Conservation (phyloP, 1,140 invertebrate species). For the Ganaspis sp. region DNA sequence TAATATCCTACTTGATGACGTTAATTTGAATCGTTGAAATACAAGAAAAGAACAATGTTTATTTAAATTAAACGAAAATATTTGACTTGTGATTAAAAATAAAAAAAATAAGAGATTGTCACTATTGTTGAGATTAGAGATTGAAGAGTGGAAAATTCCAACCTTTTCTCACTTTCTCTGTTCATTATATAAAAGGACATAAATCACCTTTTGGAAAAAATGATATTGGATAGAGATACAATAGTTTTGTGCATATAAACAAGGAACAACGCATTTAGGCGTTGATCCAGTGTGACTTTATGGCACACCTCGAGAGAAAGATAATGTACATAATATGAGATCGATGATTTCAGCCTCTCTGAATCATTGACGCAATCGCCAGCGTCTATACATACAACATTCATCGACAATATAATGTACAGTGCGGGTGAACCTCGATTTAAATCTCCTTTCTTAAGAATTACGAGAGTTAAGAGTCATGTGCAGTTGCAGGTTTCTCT, state of each 20-base stretch:
- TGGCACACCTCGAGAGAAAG: conserved; percentile 35
- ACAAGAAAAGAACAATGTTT: too few relatives aligned
- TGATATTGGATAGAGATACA: neutral
- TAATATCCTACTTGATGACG: too few relatives aligned
- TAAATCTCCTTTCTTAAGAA: conserved; percentile 10
- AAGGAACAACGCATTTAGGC: neutral
- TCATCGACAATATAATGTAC: neutral
- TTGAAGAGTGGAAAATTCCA: neutral
- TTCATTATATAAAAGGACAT: conserved; percentile 34
- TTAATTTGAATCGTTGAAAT: too few relatives aligned
- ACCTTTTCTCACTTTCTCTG: neutral
- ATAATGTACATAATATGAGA: conserved; percentile 6
- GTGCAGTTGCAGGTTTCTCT: neutral
- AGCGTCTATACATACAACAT: neutral
- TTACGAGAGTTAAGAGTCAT: conserved; percentile 6
- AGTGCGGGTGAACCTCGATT: conserved; percentile 7
- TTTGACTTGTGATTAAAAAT: too few relatives aligned
- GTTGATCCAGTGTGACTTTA: conserved; percentile 37
- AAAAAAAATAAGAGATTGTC: too few relatives aligned
- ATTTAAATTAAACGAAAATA: too few relatives aligned
- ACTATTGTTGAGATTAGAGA: neutral
- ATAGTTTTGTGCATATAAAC: neutral
- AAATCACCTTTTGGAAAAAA: conserved; percentile 49
- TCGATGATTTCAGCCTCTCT: conserved; percentile 31
- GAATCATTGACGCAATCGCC: conserved; percentile 19